Base-by-base conservation (phyloP, 2,113 vertebrate genomes). In the Mugil cephalus region DNA sequence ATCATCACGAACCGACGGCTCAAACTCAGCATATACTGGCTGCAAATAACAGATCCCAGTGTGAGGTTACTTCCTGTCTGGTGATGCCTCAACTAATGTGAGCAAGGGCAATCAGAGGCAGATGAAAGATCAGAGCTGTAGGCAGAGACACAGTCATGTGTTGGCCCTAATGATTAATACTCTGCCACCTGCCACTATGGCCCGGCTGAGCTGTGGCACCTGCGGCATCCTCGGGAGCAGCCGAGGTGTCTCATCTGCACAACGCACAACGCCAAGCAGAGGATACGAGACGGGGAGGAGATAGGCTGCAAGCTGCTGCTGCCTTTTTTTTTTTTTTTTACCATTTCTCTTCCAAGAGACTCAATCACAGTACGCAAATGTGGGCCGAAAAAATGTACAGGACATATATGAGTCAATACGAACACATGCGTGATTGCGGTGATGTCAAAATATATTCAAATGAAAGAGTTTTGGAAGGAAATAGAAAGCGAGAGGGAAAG, bases 201-300 rank as follows among this genome's bases (percentile, higher is more conserved):
- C 67, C 35, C 74, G 15, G 72, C 45, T 45, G 67, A 43, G 65
- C 51, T 45, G 58, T 55, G 75, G 70, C 83, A 79, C 80, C 86
- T 73, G 65, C 82, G 85, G 85, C 79, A 50, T 74, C 60, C 70
- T 60, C 68, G 50, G 36, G 55, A 68, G 71, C 68, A 61, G 61
- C 71, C 60, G 69, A 84, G 77, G 68, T 80, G 76, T 90, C 83
- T 85, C 84, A 69, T 85, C 69, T 69, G 67, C 75, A 71, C 70
- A 65, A 69, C 5, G 0, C 67, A n/a, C n/a, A n/a, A n/a, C 17
- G 1, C 56, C 47, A 66, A 54, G 72, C 64, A n/a, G 42, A 53
- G 21, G 56, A 77, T 38, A 65, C 74, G 68, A 34, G 61, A 72
- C 52, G 21, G 50, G 65, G 51, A 69, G 55, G 40, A 78, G 52